These are phyloP conservation scores for Nixonia krombeini DNA, from an alignment of 1,140 invertebrate species.

Conservation along the genomic window DNA sequence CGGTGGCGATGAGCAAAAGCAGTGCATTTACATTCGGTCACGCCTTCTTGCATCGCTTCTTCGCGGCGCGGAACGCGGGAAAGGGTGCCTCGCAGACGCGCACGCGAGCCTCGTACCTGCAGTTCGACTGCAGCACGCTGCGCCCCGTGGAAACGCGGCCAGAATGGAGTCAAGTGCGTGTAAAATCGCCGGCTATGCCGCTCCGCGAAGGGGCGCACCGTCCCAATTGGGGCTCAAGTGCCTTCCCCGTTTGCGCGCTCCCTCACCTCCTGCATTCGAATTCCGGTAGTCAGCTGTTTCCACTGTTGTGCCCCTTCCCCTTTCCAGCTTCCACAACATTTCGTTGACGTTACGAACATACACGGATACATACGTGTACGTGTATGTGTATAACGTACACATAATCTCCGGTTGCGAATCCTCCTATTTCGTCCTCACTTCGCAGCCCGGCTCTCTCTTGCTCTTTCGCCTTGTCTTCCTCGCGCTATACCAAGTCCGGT, in stretches of 20 bases:
- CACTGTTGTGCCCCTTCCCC: slow-evolving; percentile 53
- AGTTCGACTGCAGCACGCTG: slow-evolving; percentile 2
- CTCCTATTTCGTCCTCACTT: slow-evolving; percentile 41
- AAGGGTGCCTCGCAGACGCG: background rate
- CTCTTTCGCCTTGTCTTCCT: slow-evolving; percentile 17
- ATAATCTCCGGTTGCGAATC: slow-evolving; percentile 42
- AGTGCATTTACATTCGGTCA: slow-evolving; percentile 38
- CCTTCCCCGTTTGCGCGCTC: slow-evolving; percentile 54
- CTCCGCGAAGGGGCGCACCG: slow-evolving; percentile 56
- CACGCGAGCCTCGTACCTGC: slow-evolving; percentile 39
- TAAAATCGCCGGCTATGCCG: slow-evolving; percentile 68
- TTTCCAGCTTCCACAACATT: slow-evolving; percentile 36
- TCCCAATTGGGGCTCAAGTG: slow-evolving; percentile 68
- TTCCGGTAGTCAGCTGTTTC: slow-evolving; percentile 71
- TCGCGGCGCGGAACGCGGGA: slow-evolving; percentile 4
- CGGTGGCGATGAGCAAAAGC: slow-evolving; percentile 13
- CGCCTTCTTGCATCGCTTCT: slow-evolving; percentile 39
- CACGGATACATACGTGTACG: slow-evolving; percentile 28
- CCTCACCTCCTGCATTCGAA: slow-evolving; percentile 68
- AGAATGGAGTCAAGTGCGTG: slow-evolving; percentile 73
- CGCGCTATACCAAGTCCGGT: slow-evolving; percentile 34
- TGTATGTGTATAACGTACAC: slow-evolving; percentile 15
- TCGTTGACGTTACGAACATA: no score
- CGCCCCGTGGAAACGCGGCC: slow-evolving; percentile 40
- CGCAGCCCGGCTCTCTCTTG: slow-evolving; percentile 13